phyloP scores from a whole-genome alignment of 1,140 invertebrate genomes.

The Drosophila lowei region DNA sequence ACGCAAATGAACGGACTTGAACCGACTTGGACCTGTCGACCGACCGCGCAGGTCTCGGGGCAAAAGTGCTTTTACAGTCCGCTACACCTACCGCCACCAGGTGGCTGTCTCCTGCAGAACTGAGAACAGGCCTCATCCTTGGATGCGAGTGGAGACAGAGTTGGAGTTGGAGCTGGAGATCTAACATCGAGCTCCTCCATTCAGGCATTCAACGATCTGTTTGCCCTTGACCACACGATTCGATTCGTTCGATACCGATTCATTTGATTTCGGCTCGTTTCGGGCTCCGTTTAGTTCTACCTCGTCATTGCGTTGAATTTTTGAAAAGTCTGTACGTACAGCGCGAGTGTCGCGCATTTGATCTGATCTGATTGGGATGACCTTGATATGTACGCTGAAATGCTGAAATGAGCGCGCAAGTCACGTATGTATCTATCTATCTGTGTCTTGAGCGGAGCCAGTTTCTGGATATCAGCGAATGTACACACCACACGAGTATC shows the following conservation, averaged over 20 bases:
- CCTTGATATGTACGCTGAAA: conserved; percentile 21
- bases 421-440: not conserved
- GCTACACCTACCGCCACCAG: no score
- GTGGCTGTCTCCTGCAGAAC: no score
- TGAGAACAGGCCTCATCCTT: no score
- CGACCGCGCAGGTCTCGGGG: no score
- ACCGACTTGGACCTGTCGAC: not conserved
- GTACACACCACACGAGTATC: conserved; percentile 3
- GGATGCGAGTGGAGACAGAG: no score
- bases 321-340: conserved; percentile 25
- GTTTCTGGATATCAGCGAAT: conserved; percentile 5
- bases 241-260: conserved; percentile 8
- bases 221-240: conserved; percentile 12
- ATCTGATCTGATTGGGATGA: conserved; percentile 32
- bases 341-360: no score
- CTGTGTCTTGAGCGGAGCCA: conserved; percentile 1
- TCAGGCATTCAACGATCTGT: conserved; percentile 9
- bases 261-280: not conserved
- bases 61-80: no score
- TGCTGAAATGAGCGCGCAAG: conserved; percentile 6
- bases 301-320: conserved; percentile 33
- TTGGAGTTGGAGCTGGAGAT: not conserved
- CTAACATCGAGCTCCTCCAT: not conserved
- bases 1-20: conserved; percentile 1
- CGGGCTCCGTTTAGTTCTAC: conserved; percentile 24